Percentiles rank a stretch among this genome's conserved stretches.
phyloP scores from a whole-genome alignment of 2,888 invertebrate species.

The Julus scanicus region DNA sequence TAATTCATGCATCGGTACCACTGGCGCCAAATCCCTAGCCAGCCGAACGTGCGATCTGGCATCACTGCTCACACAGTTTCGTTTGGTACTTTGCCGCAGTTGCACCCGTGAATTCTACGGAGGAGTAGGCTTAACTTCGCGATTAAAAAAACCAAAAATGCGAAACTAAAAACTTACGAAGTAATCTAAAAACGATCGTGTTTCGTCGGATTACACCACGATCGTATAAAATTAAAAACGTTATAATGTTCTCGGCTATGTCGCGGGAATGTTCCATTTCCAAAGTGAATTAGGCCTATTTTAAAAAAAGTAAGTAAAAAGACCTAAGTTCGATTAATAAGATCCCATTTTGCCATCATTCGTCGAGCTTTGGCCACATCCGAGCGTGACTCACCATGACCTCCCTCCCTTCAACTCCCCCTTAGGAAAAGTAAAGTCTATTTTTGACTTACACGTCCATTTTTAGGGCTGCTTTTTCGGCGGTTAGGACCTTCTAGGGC shows the following conservation, averaged over 20 bases:
- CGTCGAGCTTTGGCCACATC: background rate
- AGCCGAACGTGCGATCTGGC: background rate
- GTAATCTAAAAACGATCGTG: background rate
- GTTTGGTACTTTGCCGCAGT: background rate
- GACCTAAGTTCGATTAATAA: background rate
- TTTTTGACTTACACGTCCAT: background rate
- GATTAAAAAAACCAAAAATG: background rate
- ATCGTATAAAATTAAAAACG: no score
- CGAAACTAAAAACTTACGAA: background rate
- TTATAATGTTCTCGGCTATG: no score
- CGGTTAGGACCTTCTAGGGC: background rate
- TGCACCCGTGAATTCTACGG: background rate
- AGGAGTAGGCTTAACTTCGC: background rate
- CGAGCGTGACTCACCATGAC: background rate
- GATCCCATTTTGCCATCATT: background rate
- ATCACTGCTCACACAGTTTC: background rate
- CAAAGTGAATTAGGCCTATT: background rate
- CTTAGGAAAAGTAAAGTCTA: background rate
- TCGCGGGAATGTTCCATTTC: background rate
- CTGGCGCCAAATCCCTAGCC: background rate
- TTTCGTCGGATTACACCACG: no score
- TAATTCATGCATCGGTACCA: no score
- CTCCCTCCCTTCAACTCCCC: background rate
- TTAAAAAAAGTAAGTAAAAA: no score
- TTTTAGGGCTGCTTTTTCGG: constrained; percentile 1